Base-by-base conservation (phyloP, 2,113 vertebrate genomes). In the Dicrurus megarhynchus region DNA sequence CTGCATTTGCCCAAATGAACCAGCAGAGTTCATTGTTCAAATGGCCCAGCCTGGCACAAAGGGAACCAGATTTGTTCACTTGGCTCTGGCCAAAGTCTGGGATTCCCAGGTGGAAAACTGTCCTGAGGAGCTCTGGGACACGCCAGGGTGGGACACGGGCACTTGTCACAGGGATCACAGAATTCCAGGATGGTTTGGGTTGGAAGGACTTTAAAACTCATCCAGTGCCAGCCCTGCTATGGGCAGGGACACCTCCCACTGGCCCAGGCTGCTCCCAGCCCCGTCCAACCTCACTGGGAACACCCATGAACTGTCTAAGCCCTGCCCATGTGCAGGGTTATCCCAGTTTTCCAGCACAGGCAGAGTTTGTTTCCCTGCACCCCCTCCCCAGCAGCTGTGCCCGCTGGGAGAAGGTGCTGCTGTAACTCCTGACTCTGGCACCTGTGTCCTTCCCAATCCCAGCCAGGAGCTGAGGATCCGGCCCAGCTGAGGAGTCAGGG, bases 111-210 rank as follows among this genome's bases (percentile, higher is more conserved):
- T 21, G 53, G 74, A 41, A 59, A 82, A 15, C 9, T 44, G 35
- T 56, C 26, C 80, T 5, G 2, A 37, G 67, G 28, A 49, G 59
- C 67, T 64, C 37, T 8, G 15, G 49, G 44, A 75, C 33, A 32
- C 6, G 17, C 27, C 59, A 24, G 27, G 8, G 33, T 15, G 69
- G 23, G 14, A 64, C 37, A 52, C 0, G 0, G 33, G 26, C 47
- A 15, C 24, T 50, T 63, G 39, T 16, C 42, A 69, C 26, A 23
- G 49, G n/a, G 8, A 11, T n/a, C 13, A 41, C 46, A 59, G 20
- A 28, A 16, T 24, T 33, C 22, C 33, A 52, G n/a, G 2, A 5
- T 26, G 46, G 16, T 4, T 39, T n/a, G 60, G 53, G 30, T 14
- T 35, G 47, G 47, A 68, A 41, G 28, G 33, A 26, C 10, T 11